These are phyloP conservation scores for Neodiprion lecontei DNA, from an alignment of 1,140 invertebrate species.

Conservation along the genomic window DNA sequence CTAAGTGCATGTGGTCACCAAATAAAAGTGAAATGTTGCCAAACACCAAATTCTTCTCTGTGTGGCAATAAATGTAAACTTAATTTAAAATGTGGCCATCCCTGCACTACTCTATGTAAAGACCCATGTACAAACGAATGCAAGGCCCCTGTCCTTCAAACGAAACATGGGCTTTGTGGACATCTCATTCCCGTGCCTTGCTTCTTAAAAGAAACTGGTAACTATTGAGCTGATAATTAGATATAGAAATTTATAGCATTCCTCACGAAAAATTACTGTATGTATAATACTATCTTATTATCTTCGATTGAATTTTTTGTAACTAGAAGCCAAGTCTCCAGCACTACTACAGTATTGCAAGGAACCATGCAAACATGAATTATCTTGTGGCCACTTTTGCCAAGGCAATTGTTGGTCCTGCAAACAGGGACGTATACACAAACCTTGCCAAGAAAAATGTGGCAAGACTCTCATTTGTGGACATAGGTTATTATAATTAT, in stretches of 20 bases:
- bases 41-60: conserved; percentile 31
- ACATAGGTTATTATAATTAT: conserved; percentile 61
- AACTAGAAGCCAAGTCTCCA: conserved; percentile 17
- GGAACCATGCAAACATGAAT: conserved; percentile 52
- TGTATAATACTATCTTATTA: too few species aligned
- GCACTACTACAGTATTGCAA: conserved; percentile 51
- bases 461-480: conserved; percentile 68
- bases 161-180: conserved; percentile 50
- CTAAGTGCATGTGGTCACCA: conserved; percentile 56
- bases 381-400: conserved; percentile 68
- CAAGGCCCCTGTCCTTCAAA: conserved; percentile 30
- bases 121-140: conserved; percentile 53
- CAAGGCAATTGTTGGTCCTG: conserved; percentile 67
- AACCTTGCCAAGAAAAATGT: conserved; percentile 67
- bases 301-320: not conserved
- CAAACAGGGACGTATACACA: conserved; percentile 68
- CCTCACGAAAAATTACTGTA: too few species aligned
- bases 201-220: conserved; percentile 29
- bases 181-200: conserved; percentile 58
- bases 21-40: conserved; percentile 47
- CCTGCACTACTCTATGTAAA: conserved; percentile 49
- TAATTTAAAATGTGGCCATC: conserved; percentile 57
- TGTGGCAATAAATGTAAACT: conserved; percentile 53
- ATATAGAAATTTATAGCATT: too few species aligned
- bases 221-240: not conserved